Percentiles rank a stretch among this genome's conserved stretches.
phyloP scores from a whole-genome alignment of 1,140 invertebrate species.

The Eriocheir sinensis region DNA sequence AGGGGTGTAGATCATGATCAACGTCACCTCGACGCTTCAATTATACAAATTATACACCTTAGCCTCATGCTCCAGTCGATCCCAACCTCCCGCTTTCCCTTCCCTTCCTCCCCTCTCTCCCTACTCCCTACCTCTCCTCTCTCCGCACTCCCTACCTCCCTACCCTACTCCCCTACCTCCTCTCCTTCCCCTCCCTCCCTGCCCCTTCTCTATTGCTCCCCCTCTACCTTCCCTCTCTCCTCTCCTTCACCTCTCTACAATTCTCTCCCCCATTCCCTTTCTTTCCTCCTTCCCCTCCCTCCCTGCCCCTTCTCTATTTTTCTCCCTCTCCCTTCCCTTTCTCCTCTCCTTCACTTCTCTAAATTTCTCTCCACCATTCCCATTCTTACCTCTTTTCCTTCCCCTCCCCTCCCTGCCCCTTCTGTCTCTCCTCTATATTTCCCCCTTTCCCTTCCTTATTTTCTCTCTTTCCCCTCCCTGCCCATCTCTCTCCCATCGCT shows the following conservation, averaged over 20 bases:
- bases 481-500: not conserved
- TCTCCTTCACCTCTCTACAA: not conserved
- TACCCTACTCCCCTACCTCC: not conserved
- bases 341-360: not conserved
- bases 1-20: not conserved
- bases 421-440: not conserved
- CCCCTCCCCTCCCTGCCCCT: not conserved
- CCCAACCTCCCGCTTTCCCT: not conserved
- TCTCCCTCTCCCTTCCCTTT: not conserved
- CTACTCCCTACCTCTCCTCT: not conserved
- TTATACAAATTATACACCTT: slow-evolving; percentile 18
- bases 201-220: not conserved
- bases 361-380: too few species aligned
- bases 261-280: too few species aligned
- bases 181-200: not conserved
- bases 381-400: too few species aligned
- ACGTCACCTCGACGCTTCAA: slow-evolving; percentile 20
- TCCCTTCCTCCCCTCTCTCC: not conserved
- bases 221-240: not conserved
- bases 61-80: not conserved
- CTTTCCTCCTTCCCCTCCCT: too few species aligned
- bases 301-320: not conserved
- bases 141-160: not conserved
- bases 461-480: not conserved
- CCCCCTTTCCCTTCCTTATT: not conserved